A percentile compares a stretch with the other conserved stretches of the same genome.
phyloP scores from a whole-genome alignment of 2,888 invertebrate species.

The Pristionchus mayeri region DNA sequence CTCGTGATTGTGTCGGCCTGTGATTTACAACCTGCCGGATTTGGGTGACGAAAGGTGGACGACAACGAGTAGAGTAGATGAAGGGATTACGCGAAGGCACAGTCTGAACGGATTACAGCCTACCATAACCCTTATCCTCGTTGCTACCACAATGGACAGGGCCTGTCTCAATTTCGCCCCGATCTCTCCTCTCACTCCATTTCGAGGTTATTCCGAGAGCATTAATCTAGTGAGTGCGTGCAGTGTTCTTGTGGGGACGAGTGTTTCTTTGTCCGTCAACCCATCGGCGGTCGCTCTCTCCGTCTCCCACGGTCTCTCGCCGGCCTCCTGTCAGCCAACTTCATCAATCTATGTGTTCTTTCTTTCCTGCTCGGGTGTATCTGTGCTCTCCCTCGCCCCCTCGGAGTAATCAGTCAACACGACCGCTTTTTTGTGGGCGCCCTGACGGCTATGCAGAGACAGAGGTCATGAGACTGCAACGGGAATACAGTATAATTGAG shows the following conservation, averaged over 20 bases:
- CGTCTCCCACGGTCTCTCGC: neutral
- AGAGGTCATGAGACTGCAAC: neutral
- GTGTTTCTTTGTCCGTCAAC: constrained; percentile 25
- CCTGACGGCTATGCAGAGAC: constrained; percentile 31
- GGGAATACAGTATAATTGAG: neutral
- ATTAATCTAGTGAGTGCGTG: constrained; percentile 37
- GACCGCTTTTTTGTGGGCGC: constrained; percentile 15
- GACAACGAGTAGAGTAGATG: neutral
- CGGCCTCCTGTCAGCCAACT: constrained; percentile 10
- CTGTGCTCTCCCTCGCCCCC: constrained; percentile 8
- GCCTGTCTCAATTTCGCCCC: neutral
- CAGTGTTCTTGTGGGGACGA: neutral
- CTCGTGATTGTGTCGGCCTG: constrained; percentile 7
- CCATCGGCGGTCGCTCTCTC: neutral
- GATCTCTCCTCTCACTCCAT: constrained; percentile 1
- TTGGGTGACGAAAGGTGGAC: constrained; percentile 40
- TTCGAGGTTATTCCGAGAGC: constrained; percentile 40
- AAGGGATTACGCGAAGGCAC: neutral
- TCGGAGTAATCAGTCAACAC: constrained; percentile 39
- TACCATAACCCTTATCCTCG: constrained; percentile 36
- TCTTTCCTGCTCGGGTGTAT: neutral
- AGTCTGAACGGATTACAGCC: constrained; percentile 24
- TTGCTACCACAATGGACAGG: constrained; percentile 2
- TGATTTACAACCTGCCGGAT: constrained; percentile 45
- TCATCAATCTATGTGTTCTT: constrained; percentile 36